Conservation (phyloP, 2,888 invertebrate species). For the Coelinius sp. region DNA sequence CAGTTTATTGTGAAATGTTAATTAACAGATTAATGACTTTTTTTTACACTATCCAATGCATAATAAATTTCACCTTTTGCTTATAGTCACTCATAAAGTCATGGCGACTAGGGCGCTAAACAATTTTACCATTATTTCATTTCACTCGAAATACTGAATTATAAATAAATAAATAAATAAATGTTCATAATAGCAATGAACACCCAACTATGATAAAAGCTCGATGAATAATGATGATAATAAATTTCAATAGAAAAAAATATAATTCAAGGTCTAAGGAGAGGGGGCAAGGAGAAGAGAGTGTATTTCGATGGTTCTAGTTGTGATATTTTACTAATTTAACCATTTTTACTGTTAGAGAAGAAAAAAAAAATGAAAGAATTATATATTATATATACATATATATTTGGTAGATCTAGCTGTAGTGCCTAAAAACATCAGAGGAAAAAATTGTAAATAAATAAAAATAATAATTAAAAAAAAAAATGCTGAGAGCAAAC, state of each 20-base stretch:
- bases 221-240: constrained; percentile 20
- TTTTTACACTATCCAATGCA: neutral
- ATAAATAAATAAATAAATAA: neutral
- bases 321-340: constrained; percentile 69
- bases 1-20: too few species aligned
- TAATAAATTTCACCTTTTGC: neutral
- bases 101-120: constrained; percentile 42
- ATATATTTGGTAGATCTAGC: constrained; percentile 60
- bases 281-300: constrained; percentile 39
- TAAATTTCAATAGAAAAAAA: constrained; percentile 30
- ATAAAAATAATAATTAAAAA: constrained; percentile 22
- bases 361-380: constrained; percentile 38
- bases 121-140: constrained; percentile 14
- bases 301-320: constrained; percentile 67
- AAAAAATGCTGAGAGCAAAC: neutral
- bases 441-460: constrained; percentile 40
- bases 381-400: too few species aligned
- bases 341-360: constrained; percentile 31
- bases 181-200: neutral
- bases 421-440: constrained; percentile 64
- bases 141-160: neutral
- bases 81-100: constrained; percentile 51
- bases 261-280: too few species aligned
- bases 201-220: too few species aligned
- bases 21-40: too few species aligned